Conservation (phyloP, 2,113 vertebrate species). For the Neodon shergylaensis region DNA sequence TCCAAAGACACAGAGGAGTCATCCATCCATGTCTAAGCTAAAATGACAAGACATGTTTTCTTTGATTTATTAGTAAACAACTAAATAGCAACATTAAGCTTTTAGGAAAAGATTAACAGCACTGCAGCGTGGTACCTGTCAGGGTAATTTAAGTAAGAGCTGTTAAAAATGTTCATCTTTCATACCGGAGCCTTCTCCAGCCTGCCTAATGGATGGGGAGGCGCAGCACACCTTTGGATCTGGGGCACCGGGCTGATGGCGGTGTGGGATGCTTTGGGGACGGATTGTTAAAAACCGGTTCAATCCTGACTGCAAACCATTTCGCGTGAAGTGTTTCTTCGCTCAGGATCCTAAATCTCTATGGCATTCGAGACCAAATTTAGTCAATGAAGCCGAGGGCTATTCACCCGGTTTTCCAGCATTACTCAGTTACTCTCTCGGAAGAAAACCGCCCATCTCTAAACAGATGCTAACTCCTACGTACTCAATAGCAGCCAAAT, state of each 20-base stretch:
- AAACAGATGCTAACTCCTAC: neutral
- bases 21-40: conserved; percentile 82
- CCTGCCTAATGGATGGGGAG: conserved; percentile 82
- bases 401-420: neutral
- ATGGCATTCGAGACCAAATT: neutral
- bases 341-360: neutral
- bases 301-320: neutral
- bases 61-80: conserved; percentile 88
- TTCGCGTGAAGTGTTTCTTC: neutral
- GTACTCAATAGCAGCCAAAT: neutral
- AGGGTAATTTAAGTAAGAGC: conserved; percentile 86
- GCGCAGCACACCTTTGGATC: conserved; percentile 59
- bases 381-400: conserved; percentile 8
- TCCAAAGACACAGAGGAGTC: conserved; percentile 63
- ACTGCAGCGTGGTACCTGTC: conserved; percentile 80
- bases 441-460: neutral
- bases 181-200: conserved; percentile 78
- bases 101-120: conserved; percentile 88
- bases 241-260: conserved; percentile 52
- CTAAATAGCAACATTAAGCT: conserved; percentile 88
- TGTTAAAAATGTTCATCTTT: conserved; percentile 84
- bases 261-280: neutral
- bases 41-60: conserved; percentile 84
- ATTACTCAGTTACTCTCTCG: neutral
- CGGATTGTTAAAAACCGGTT: neutral